A percentile compares a stretch with the other conserved stretches of the same genome.
Evolutionary conservation across 2,797 vertebrate genomes (phyloP).

Genomic region (Oophaga sylvatica): DNA sequence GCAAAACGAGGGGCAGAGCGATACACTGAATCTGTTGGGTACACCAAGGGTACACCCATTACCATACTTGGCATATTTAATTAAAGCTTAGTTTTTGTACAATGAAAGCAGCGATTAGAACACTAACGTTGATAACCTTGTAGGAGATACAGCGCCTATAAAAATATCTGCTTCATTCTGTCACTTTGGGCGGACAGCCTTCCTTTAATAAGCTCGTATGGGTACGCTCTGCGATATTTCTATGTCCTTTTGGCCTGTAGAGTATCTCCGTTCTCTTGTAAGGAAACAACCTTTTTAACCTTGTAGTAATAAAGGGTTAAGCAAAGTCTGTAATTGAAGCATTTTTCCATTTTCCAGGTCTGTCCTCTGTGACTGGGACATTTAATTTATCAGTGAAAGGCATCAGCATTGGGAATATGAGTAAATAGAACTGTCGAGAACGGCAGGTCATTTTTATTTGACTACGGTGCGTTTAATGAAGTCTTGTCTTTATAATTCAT

Average conservation of each 20-base stretch:
- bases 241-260: not conserved
- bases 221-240: not conserved
- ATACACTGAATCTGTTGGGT: too few relatives aligned
- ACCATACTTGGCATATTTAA: too few relatives aligned
- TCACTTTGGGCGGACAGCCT: too few relatives aligned
- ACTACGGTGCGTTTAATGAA: slow-evolving; percentile 72
- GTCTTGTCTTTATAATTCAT: slow-evolving; percentile 72
- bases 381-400: slow-evolving; percentile 63
- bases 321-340: slow-evolving; percentile 16
- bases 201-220: not conserved
- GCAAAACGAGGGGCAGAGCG: too few relatives aligned
- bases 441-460: slow-evolving; percentile 71
- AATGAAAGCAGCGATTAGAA: too few relatives aligned
- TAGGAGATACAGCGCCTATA: too few relatives aligned
- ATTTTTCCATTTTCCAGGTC: slow-evolving; percentile 55
- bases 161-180: too few relatives aligned
- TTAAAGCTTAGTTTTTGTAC: too few relatives aligned
- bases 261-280: slow-evolving; percentile 6
- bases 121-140: too few relatives aligned
- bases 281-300: slow-evolving; percentile 49
- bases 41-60: too few relatives aligned
- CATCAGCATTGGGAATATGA: slow-evolving; percentile 63
- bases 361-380: slow-evolving; percentile 22
- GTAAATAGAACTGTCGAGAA: slow-evolving; percentile 70
- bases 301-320: slow-evolving; percentile 47